A percentile compares a stretch with the other conserved stretches of the same genome.
These are phyloP conservation scores for Drosophila gaucha DNA, from an alignment of 2,888 invertebrate genomes.

Conservation along the genomic window DNA sequence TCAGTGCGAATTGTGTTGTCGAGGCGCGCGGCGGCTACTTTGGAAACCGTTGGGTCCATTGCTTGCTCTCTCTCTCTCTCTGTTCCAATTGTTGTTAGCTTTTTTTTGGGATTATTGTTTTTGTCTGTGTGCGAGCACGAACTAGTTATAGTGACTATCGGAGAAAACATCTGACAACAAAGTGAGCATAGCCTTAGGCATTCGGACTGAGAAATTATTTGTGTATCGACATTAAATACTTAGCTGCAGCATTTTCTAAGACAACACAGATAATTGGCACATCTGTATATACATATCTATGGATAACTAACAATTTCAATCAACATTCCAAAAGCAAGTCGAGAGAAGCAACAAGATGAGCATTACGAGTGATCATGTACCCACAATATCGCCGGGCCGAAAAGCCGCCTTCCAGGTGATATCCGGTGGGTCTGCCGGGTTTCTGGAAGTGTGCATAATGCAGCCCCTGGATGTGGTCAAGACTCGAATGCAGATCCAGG, in stretches of 20 bases:
- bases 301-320: neutral
- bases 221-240: neutral
- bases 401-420: conserved; percentile 81
- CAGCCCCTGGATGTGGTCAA: conserved; percentile 97
- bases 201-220: conserved; percentile 3
- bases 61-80: neutral
- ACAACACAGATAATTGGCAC: neutral
- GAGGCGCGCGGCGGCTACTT: conserved; percentile 41
- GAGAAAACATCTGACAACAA: neutral
- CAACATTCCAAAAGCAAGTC: neutral
- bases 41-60: conserved; percentile 8
- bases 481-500: conserved; percentile 93
- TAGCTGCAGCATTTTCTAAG: neutral
- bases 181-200: conserved; percentile 30
- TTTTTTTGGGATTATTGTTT: conserved; percentile 1
- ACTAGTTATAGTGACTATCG: neutral
- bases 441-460: conserved; percentile 98
- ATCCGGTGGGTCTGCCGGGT: conserved; percentile 96
- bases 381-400: conserved; percentile 73
- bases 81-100: conserved; percentile 10
- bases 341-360: conserved; percentile 4
- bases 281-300: neutral
- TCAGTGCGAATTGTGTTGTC: conserved; percentile 67
- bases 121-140: too few species aligned
- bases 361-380: neutral